A percentile compares a stretch with the other conserved stretches of the same genome.
phyloP scores from a whole-genome alignment of 2,888 invertebrate species.

The Steromphala cineraria region DNA sequence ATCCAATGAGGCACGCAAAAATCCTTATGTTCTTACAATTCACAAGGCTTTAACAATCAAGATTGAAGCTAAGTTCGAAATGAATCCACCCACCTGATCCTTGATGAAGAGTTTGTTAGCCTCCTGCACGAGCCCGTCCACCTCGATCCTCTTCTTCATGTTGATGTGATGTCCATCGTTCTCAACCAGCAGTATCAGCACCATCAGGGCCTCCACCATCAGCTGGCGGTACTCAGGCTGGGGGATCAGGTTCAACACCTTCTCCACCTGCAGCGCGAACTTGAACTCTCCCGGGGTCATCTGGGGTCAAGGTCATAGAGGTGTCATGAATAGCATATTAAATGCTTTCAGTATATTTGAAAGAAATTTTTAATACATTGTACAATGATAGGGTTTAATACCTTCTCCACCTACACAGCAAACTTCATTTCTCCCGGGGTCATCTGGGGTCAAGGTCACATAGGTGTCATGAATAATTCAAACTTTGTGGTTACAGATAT shows the following conservation, averaged over 20 bases:
- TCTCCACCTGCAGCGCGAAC: constrained; percentile 97
- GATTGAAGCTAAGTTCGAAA: no score
- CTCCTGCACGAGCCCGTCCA: constrained; percentile 93
- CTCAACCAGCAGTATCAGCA: constrained; percentile 86
- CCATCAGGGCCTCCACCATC: constrained; percentile 96
- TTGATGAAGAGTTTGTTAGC: constrained; percentile 96
- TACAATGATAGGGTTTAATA: constrained; percentile 97
- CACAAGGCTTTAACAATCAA: no score
- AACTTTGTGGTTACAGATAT: no score
- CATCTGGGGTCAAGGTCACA: constrained; percentile 81
- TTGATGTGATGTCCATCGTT: constrained; percentile 62
- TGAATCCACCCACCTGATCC: constrained; percentile 85
- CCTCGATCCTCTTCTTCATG: constrained; percentile 75
- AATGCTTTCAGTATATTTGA: no score
- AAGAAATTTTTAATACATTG: no score
- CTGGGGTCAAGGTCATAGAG: constrained; percentile 79
- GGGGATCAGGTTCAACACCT: constrained; percentile 95
- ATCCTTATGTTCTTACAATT: no score
- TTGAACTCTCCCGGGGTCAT: constrained; percentile 99
- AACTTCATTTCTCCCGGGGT: constrained; percentile 98
- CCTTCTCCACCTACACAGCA: constrained; percentile 96
- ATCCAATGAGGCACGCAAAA: no score
- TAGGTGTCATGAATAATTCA: no score
- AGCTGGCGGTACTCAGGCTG: constrained; percentile 98
- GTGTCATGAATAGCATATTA: no score